These are phyloP conservation scores for Aradus depressus DNA, from an alignment of 2,888 invertebrate genomes.

Conservation along the genomic window DNA sequence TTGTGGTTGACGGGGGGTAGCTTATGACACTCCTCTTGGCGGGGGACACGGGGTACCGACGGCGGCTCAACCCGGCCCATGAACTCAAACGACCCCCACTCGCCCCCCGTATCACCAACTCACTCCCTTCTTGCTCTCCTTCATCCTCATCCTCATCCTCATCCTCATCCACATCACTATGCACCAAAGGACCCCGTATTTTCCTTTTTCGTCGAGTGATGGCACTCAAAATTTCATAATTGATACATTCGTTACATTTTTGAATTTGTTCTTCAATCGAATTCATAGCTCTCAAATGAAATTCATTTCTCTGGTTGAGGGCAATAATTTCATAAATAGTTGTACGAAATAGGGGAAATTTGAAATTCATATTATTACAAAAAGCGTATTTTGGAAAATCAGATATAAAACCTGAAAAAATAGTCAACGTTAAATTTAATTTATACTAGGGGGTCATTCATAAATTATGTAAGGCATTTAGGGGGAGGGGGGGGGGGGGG, in stretches of 20 bases:
- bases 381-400: constrained; percentile 44
- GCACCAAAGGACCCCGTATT: neutral
- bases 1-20: no score
- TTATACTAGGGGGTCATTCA: no score
- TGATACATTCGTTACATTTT: constrained; percentile 20
- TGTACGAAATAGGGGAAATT: constrained; percentile 41
- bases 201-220: neutral
- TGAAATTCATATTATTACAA: constrained; percentile 48
- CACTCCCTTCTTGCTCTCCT: neutral
- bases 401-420: no score
- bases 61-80: no score
- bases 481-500: no score
- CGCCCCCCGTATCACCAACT: no score
- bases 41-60: no score
- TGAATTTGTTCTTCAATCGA: constrained; percentile 17
- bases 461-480: no score
- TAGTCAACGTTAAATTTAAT: no score
- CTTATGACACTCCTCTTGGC: no score
- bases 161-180: neutral
- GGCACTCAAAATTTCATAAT: constrained; percentile 8
- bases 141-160: neutral
- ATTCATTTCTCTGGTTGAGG: constrained; percentile 44
- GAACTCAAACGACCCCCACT: no score
- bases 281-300: constrained; percentile 43
- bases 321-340: constrained; percentile 46